A percentile compares a stretch with the other conserved stretches of the same genome.
Conservation (phyloP, 2,113 vertebrate species). For the Corapipo altera region DNA sequence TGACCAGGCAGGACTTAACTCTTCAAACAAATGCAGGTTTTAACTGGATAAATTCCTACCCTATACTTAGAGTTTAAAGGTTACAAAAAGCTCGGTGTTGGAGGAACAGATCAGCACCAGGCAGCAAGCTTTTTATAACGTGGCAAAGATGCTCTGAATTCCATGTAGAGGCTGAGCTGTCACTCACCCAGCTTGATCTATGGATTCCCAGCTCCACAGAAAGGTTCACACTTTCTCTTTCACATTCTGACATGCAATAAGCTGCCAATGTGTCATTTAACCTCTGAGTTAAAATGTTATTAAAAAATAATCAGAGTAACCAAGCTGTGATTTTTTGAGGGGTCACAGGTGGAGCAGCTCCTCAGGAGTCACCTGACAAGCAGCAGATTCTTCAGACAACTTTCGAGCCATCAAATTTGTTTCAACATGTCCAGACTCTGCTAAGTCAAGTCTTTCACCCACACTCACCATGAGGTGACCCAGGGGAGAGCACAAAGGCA, state of each 20-base stretch:
- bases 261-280: neutral
- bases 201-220: neutral
- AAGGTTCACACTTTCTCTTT: neutral
- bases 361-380: neutral
- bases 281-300: neutral
- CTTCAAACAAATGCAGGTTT: conserved; percentile 28
- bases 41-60: conserved; percentile 12
- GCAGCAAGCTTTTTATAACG: neutral
- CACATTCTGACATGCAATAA: neutral
- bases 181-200: neutral
- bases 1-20: neutral
- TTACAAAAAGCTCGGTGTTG: neutral
- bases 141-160: neutral
- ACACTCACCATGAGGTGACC: neutral
- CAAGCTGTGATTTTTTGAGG: neutral
- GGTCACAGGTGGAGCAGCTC: neutral
- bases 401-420: neutral
- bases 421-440: neutral
- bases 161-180: neutral
- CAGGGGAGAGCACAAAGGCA: neutral
- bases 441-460: neutral
- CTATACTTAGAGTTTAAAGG: conserved; percentile 8
- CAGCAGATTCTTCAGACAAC: neutral
- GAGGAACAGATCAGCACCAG: conserved; percentile 3
- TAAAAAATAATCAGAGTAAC: neutral